These are phyloP conservation scores for Pelecanus crispus DNA, from an alignment of 2,113 vertebrate genomes.

Conservation along the genomic window DNA sequence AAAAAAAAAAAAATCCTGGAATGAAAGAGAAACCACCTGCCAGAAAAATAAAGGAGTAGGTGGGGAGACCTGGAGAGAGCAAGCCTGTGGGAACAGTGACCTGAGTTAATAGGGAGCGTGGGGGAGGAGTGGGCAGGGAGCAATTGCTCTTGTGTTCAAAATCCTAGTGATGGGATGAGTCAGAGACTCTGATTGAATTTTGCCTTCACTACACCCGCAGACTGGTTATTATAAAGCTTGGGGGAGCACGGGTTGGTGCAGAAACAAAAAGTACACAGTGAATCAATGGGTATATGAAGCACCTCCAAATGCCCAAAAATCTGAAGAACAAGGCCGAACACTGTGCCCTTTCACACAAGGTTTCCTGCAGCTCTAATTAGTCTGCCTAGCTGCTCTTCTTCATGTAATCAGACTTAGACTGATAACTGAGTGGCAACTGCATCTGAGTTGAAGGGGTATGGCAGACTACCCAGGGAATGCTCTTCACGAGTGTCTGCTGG, in stretches of 20 bases:
- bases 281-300: neutral
- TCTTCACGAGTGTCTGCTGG: neutral
- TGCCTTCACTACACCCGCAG: conserved; percentile 56
- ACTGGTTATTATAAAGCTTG: conserved; percentile 51
- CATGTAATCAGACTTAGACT: neutral
- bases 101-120: conserved; percentile 17
- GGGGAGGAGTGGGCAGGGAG: conserved; percentile 54
- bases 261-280: neutral
- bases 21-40: conserved; percentile 36
- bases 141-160: conserved; percentile 60
- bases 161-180: conserved; percentile 54
- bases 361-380: neutral
- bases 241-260: neutral
- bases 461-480: neutral
- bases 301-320: neutral
- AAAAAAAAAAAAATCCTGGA: neutral
- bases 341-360: neutral
- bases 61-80: conserved; percentile 48
- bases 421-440: neutral
- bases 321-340: neutral
- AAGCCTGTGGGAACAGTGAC: conserved; percentile 54
- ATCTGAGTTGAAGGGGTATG: neutral
- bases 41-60: conserved; percentile 56
- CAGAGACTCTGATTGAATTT: conserved; percentile 60
- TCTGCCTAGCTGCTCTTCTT: neutral